phyloP scores from a whole-genome alignment of 2,888 invertebrate genomes.

The Limenitis camilla region DNA sequence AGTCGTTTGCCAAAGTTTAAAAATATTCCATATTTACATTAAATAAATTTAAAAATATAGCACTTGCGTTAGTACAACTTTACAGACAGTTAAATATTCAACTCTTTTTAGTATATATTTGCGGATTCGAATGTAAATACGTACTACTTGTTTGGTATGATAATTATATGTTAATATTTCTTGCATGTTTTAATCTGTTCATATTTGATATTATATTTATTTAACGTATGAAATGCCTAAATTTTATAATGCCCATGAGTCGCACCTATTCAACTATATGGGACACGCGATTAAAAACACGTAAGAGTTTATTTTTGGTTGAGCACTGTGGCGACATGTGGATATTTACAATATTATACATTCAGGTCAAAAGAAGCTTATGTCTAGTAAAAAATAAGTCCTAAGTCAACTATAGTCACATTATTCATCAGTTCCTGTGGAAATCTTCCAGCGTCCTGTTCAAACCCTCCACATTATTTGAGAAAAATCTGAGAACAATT shows the following conservation, averaged over 20 bases:
- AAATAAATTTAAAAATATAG: slow-evolving; percentile 4
- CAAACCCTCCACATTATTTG: too few relatives aligned
- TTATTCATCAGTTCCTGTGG: too few relatives aligned
- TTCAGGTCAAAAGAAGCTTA: neutral
- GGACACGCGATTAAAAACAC: slow-evolving; percentile 10
- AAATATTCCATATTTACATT: neutral
- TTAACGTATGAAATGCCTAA: neutral
- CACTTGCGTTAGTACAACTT: neutral
- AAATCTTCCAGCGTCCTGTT: too few relatives aligned
- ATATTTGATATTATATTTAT: too few relatives aligned
- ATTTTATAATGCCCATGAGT: slow-evolving; percentile 7
- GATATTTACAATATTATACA: neutral
- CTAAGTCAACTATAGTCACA: too few relatives aligned
- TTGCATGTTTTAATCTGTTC: too few relatives aligned
- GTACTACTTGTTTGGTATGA: too few relatives aligned
- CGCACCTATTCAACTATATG: slow-evolving; percentile 7
- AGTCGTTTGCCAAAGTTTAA: neutral
- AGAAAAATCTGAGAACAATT: too few relatives aligned
- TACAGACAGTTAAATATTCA: too few relatives aligned
- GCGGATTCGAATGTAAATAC: too few relatives aligned
- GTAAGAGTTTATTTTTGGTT: neutral
- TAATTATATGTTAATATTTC: too few relatives aligned
- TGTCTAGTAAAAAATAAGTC: neutral
- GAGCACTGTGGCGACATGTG: neutral
- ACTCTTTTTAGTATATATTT: too few relatives aligned